Base-by-base conservation (phyloP, 2,113 vertebrate genomes). In the Isurus oxyrinchus region DNA sequence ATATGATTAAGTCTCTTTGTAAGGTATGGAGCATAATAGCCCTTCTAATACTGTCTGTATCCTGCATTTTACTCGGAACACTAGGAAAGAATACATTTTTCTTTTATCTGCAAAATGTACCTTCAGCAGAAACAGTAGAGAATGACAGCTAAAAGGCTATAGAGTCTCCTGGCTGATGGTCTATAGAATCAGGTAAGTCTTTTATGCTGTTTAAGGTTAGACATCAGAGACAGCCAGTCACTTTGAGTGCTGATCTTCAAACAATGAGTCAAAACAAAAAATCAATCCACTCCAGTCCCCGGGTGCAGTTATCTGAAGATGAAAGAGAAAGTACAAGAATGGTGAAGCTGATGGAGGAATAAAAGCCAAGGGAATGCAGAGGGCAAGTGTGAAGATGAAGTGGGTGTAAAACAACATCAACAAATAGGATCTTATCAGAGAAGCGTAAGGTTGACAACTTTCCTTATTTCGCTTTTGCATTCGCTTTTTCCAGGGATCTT, bases 171-270 rank as follows among this genome's bases (percentile, higher is more conserved):
- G 35, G 59, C 59, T 63, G 84, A 88, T 94, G 76, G 31, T 88
- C 93, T 95, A 67, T 81, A 87, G 97, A 98, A 97, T 97, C 97
- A 97, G 98, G 98, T 98, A 98, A 98, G 98, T 98, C 98, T 98
- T 99, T 99, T 98, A 98, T 99, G 98, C 98, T 55, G 97, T 98
- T 98, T 97, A 97, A 97, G 98, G 98, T 98, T 97, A 98, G 97
- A 99, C 98, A 99, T 99, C 99, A 99, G 98, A 99, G 98, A 98
- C 98, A 96, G 97, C 98, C 98, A 98, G 98, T 97, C 98, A 98
- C 99, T 99, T 99, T 99, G 99, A 99, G 98, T 98, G 98, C 98
- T 98, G 98, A 98, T 98, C 98, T 99, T 99, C 99, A 99, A 99
- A 99, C 98, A 98, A 98, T 98, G 98, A 98, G 98, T 99, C 98